phyloP scores from a whole-genome alignment of 53 echinoderm and acorn worm genomes.

The Hippasteria phrygiana region DNA sequence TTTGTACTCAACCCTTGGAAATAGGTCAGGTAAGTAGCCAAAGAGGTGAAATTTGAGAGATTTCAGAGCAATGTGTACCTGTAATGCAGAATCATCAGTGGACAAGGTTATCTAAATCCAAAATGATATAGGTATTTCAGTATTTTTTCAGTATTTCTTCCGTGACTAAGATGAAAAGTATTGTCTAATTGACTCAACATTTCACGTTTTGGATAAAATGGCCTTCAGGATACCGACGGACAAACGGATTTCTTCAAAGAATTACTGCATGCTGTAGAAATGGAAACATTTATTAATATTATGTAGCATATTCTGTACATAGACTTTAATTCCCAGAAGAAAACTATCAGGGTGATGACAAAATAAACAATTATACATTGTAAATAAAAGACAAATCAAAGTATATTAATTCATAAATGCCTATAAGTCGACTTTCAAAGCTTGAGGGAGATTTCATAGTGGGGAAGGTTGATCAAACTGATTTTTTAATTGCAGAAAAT shows the following conservation, averaged over 20 bases:
- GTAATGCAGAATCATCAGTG: too few relatives aligned
- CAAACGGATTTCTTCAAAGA: background rate
- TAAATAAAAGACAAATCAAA: conserved; percentile 27
- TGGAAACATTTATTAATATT: background rate
- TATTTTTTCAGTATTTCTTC: too few relatives aligned
- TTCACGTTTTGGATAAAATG: too few relatives aligned
- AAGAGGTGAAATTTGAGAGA: too few relatives aligned
- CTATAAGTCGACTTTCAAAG: conserved; percentile 23
- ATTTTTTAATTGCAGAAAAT: background rate
- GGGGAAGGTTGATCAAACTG: background rate
- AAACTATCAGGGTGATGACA: conserved; percentile 2
- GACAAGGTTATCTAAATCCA: too few relatives aligned
- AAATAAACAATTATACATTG: conserved; percentile 2
- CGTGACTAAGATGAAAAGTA: too few relatives aligned
- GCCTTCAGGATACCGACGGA: too few relatives aligned
- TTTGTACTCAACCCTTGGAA: too few relatives aligned
- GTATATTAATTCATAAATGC: background rate
- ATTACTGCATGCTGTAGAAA: conserved; percentile 7
- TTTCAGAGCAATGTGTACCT: too few relatives aligned
- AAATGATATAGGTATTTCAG: too few relatives aligned
- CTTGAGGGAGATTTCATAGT: conserved; percentile 3
- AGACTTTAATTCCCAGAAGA: conserved; percentile 5
- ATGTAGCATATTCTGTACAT: conserved; percentile 46
- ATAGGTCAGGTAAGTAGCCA: too few relatives aligned
- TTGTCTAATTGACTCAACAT: too few relatives aligned